Percentiles rank a stretch among this genome's conserved stretches.
Conservation (phyloP, 2,797 vertebrate genomes). For the Kryptopterus vitreolus region DNA sequence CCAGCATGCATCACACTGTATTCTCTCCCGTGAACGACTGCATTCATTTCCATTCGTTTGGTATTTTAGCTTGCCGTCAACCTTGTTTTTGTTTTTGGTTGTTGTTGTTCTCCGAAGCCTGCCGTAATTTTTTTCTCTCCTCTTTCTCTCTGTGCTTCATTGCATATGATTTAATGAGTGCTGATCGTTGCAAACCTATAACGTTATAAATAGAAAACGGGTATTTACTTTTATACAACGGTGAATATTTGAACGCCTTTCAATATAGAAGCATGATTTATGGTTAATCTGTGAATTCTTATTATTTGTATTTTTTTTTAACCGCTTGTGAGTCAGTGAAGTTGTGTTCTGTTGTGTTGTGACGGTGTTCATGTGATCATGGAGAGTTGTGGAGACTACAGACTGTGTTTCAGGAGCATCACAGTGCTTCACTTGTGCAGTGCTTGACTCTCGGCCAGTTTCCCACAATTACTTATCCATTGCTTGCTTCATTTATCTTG, state of each 20-base stretch:
- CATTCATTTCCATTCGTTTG: conserved; percentile 62
- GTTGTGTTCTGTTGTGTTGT: conserved; percentile 14
- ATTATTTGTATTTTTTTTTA: background rate
- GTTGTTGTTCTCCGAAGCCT: conserved; percentile 38
- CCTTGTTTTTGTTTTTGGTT: background rate
- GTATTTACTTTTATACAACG: background rate
- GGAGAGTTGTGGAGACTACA: conserved; percentile 2
- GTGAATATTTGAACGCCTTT: background rate
- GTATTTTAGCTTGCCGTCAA: conserved; percentile 50
- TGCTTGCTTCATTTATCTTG: conserved; percentile 53
- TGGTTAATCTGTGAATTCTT: background rate
- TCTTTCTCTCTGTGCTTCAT: conserved; percentile 35
- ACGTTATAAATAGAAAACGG: background rate
- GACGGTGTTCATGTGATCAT: conserved; percentile 19
- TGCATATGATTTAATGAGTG: conserved; percentile 12
- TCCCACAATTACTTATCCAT: conserved; percentile 41
- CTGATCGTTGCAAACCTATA: conserved; percentile 1
- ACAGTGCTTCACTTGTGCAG: conserved; percentile 28
- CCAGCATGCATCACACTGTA: conserved; percentile 83
- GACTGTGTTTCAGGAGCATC: conserved; percentile 6
- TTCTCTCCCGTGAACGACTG: conserved; percentile 52
- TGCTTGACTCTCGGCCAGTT: conserved; percentile 74
- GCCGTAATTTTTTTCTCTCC: conserved; percentile 24
- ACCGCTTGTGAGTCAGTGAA: background rate
- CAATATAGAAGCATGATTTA: background rate